Evolutionary conservation across 37 sponge, comb jelly and placozoan genomes (phyloP), one percentile per base, ranked within the genome.

Genomic region (Crambe crambe): DNA sequence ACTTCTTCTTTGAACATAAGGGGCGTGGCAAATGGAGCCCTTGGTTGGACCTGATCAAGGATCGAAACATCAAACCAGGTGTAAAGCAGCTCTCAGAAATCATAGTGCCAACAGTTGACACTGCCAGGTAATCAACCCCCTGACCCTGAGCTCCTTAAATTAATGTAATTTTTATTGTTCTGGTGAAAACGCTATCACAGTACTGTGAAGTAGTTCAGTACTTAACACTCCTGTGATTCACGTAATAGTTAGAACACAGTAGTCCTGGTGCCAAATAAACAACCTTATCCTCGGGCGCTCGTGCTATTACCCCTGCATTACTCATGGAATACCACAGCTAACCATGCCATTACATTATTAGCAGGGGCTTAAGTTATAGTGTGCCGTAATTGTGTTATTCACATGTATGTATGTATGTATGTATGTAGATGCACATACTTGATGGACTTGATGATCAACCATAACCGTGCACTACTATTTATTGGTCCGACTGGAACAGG

Each of bases 401-500:
- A n/a, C n/a, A n/a, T n/a, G n/a, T n/a, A n/a, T n/a, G n/a, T n/a
- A n/a, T n/a, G n/a, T n/a, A 26, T 58, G 3, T 12, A 3, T 58
- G 59, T 29, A 18, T 31, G 3, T 40, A 85, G 97, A 37, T 95
- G 89, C 80, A 89, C 97, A 20, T 96, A 91, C 85, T 80, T 95
- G 63, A 93, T 98, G 94, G 92, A 98, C 63, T 63, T 98, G 51
- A 90, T 93, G 86, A 89, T 95, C 64, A 77, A 72, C 6, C 83
- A 93, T 61, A 75, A 67, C 26, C 39, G 85, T 23, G 74, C 99
- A 2, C 58, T 93, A 21, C 84, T 98, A 41, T 94, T 98, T 82
- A 88, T 98, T 20, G 99, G 99, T 0, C 96, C 94, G 42, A 98
- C 99, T 42, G 99, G 99, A 22, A 98, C 99, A n/a, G 99, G 99